Evolutionary conservation across 2,797 vertebrate species (phyloP), one percentile per base, ranked within the genome.

Genomic region (Lepilemur septentrionalis): DNA sequence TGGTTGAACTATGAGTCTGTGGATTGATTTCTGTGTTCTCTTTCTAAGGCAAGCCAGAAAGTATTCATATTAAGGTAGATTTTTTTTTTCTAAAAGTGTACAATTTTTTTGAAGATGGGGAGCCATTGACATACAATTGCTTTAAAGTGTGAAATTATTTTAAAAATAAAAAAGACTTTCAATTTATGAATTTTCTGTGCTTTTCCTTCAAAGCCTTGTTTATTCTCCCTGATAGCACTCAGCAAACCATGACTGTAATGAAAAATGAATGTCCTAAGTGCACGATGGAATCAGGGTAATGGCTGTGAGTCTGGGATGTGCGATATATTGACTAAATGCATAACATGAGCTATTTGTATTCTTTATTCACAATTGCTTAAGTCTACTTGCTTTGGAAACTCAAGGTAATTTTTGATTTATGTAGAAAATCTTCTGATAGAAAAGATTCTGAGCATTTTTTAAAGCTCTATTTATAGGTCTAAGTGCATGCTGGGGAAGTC

Each of bases 141-240:
- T 96, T 95, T 4, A 59, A 94, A 89, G 57, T 91, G 35, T 96
- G 65, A 93, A 95, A 95, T 96, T 94, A 96, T 96, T 97, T 97
- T 84, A 88, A 93, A 96, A 92, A 86, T 94, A 90, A 81, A 93
- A 93, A 89, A 90, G 80, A 72, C 32, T 92, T 92, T 30, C 76
- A 92, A 82, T 97, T 96, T 94, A 72, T 92, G 82, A 72, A 93
- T 94, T 94, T 97, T 70, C 25, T 57, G 1, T 52, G 59, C 35
- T 78, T 23, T 76, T 96, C 35, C n/a, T 94, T 96, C 73, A 84
- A 94, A 97, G 76, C n/a, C 59, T 81, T 90, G 85, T 93, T 96
- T 95, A 50, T 94, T 94, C 87, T 93, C 22, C 75, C 59, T 87
- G 82, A 97, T 96, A 95, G 72, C 92, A 94, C 86, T 96, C 84